Evolutionary conservation across 1,140 invertebrate genomes (phyloP), one percentile per base, ranked within the genome.

Genomic region (Vanessa atalanta): DNA sequence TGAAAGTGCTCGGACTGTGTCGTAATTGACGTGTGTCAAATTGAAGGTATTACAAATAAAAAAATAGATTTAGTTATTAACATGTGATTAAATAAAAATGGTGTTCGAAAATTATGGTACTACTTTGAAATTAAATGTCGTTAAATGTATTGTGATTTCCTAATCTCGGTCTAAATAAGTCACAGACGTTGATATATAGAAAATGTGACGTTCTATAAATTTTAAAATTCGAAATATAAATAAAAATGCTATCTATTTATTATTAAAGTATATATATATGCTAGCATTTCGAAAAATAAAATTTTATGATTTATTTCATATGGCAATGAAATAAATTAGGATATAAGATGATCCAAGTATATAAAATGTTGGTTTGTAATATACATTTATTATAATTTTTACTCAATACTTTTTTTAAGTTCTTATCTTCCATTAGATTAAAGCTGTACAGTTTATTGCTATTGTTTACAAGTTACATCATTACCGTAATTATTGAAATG

Each of bases 361-460:
- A 57, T 61, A 61, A 31, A 61, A 61, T 61, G 31, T 13, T 61
- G 31, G 31, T 37, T 61, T n/a, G 57, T 61, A 61, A 61, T 37
- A 61, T 51, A 57, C 16, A 23, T n/a, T 23, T 57, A 57, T 57
- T 57, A 14, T 71, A 65, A 67, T 48, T 43, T 23, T 66, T 11
- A 73, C 72, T 73, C 65, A 47, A 68, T 53, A 66, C 23, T 47
- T 68, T 66, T n/a, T 61, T 50, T 73, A 68, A 63, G 60, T 43
- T 81, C 31, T 67, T 87, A 84, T 84, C 86, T 88, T 88, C 86
- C 85, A 88, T 85, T 89, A 88, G 84, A 67, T 57, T 63, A 63
- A 55, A 55, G 70, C 75, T 88, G 81, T 86, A 84, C 81, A 84
- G 81, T 83, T 73, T 51, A 31, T 76, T 76, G 69, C 70, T 80